phyloP scores from a whole-genome alignment of 2,797 vertebrate genomes.

The Pseudochirops cupreus region DNA sequence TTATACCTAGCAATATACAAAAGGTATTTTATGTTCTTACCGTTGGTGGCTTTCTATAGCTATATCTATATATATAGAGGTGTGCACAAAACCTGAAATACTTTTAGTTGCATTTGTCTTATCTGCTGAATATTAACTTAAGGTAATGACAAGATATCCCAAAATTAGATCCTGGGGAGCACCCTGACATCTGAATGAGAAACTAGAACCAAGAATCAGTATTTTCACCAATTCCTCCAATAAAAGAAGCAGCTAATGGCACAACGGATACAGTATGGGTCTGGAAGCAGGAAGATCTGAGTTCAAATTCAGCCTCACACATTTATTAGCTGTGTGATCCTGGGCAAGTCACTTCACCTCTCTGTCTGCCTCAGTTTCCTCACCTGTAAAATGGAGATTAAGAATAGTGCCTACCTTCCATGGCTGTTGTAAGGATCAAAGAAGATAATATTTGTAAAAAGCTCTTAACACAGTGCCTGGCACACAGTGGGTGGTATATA shows the following conservation, averaged over 20 bases:
- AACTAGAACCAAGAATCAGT: neutral
- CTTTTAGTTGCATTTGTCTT: constrained; percentile 4
- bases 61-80: neutral
- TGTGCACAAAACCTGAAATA: neutral
- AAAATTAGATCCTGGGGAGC: neutral
- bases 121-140: neutral
- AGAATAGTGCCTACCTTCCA: neutral
- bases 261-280: neutral
- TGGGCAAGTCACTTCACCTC: neutral
- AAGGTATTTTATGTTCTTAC: neutral
- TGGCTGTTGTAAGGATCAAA: neutral
- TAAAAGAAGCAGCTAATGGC: neutral
- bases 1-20: neutral
- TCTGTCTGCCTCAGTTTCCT: neutral
- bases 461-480: neutral
- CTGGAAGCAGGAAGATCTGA: no score
- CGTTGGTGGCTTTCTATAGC: neutral
- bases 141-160: neutral
- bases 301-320: no score
- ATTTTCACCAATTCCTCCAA: neutral
- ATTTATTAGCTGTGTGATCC: neutral
- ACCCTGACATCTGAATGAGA: constrained; percentile 21
- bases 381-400: neutral
- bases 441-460: neutral
- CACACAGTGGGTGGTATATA: neutral